Conservation (phyloP, 2,113 vertebrate species). For the Dunckerocampus dactyliophorus region DNA sequence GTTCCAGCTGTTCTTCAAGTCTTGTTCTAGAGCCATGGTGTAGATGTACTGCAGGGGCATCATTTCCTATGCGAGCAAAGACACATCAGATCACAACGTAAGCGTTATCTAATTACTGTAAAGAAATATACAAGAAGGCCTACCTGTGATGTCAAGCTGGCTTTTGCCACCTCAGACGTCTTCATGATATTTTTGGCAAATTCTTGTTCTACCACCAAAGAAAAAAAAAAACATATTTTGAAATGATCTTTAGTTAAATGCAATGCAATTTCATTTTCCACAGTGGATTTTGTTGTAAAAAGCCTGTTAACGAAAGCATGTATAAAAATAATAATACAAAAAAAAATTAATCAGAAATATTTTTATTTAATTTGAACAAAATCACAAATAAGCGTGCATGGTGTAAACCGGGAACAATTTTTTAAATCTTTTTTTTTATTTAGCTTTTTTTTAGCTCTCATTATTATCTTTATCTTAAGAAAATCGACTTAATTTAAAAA, state of each 20-base stretch:
- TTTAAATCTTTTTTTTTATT: no score
- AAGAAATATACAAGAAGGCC: neutral
- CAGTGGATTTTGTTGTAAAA: no score
- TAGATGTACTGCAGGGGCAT: slow-evolving; percentile 87
- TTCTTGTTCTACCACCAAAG: slow-evolving; percentile 71
- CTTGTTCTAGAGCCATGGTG: slow-evolving; percentile 81
- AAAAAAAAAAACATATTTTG: neutral
- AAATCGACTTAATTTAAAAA: no score
- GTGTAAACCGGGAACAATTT: no score
- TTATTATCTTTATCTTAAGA: no score
- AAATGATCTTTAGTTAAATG: neutral
- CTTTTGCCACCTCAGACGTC: slow-evolving; percentile 77
- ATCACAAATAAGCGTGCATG: no score
- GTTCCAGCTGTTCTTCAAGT: slow-evolving; percentile 71
- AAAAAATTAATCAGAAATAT: no score
- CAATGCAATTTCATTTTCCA: no score
- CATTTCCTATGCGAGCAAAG: slow-evolving; percentile 62
- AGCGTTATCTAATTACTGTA: neutral
- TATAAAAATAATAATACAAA: no score
- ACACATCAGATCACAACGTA: neutral
- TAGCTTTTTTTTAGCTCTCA: no score
- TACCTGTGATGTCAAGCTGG: slow-evolving; percentile 80
- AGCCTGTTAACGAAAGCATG: no score
- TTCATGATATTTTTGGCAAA: slow-evolving; percentile 82
- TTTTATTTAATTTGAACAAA: no score